These are phyloP conservation scores for Sandelia bainsii DNA, from an alignment of 2,797 vertebrate genomes.

Conservation along the genomic window DNA sequence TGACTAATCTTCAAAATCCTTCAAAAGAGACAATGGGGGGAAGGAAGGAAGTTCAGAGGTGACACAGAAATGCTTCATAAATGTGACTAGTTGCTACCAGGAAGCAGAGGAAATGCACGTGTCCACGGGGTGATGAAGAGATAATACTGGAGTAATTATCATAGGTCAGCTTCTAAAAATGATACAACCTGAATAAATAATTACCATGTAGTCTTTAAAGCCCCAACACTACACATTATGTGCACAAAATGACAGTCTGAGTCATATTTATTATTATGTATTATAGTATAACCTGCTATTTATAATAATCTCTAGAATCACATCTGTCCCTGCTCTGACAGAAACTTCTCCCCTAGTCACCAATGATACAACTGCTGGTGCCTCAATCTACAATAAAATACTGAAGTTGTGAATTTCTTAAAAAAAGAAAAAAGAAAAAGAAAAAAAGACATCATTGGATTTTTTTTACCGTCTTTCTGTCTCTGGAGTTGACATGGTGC, in stretches of 20 bases:
- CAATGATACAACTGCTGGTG: background rate
- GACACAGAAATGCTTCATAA: constrained; percentile 52
- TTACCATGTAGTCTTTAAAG: background rate
- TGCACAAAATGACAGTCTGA: background rate
- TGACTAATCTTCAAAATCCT: constrained; percentile 61
- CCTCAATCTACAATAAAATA: background rate
- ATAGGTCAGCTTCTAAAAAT: constrained; percentile 7
- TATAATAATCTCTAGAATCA: background rate
- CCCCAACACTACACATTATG: background rate
- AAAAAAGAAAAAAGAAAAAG: too few species aligned
- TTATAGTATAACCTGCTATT: background rate
- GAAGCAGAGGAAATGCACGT: constrained; percentile 58
- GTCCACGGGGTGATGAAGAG: constrained; percentile 12
- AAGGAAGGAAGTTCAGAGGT: constrained; percentile 75
- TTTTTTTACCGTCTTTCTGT: constrained; percentile 91
- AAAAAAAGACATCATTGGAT: background rate
- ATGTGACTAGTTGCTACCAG: constrained; percentile 60
- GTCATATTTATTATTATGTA: background rate
- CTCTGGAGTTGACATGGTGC: constrained; percentile 90
- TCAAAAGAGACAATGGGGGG: constrained; percentile 68
- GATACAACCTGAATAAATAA: background rate
- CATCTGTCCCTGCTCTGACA: background rate
- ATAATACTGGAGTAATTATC: constrained; percentile 15
- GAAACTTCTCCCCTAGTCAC: background rate
- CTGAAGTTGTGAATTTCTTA: background rate